Conservation (phyloP, 2,888 invertebrate genomes). For the Drosophila falleni region DNA sequence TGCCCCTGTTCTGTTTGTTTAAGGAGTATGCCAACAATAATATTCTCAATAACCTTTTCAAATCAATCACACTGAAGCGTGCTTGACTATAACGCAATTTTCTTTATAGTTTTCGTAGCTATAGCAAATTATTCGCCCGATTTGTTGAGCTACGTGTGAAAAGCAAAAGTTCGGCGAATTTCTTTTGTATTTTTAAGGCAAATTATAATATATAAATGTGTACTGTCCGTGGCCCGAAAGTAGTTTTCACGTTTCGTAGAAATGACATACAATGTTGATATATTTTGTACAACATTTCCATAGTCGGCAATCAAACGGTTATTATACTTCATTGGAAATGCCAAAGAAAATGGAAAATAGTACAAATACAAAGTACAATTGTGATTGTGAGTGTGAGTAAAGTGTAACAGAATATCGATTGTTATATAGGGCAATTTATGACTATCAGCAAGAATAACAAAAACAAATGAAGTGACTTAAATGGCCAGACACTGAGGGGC, state of each 20-base stretch:
- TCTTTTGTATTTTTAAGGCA: slow-evolving; percentile 20
- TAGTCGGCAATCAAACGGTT: slow-evolving; percentile 30
- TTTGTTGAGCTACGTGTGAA: slow-evolving; percentile 46
- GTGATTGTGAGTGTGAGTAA: neutral
- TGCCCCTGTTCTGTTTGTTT: neutral
- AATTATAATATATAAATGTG: slow-evolving; percentile 34
- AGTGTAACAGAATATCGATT: slow-evolving; percentile 44
- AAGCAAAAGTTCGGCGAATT: slow-evolving; percentile 32
- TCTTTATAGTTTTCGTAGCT: slow-evolving; percentile 4
- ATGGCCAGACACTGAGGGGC: slow-evolving; percentile 29
- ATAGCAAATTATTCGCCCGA: slow-evolving; percentile 14
- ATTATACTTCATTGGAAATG: slow-evolving; percentile 30
- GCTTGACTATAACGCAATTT: slow-evolving; percentile 20
- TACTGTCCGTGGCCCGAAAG: slow-evolving; percentile 13
- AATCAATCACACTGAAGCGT: slow-evolving; percentile 63
- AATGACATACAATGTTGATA: slow-evolving; percentile 26
- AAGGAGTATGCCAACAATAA: neutral
- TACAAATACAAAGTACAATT: slow-evolving; percentile 5
- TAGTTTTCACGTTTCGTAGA: slow-evolving; percentile 36
- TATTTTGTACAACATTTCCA: slow-evolving; percentile 19
- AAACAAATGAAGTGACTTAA: slow-evolving; percentile 16
- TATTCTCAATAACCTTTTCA: slow-evolving; percentile 15
- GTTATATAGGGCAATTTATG: slow-evolving; percentile 36
- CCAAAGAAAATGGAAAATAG: slow-evolving; percentile 14
- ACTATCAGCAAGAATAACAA: slow-evolving; percentile 13